phyloP scores from a whole-genome alignment of 2,888 invertebrate genomes.

The Orchesella flavescens region DNA sequence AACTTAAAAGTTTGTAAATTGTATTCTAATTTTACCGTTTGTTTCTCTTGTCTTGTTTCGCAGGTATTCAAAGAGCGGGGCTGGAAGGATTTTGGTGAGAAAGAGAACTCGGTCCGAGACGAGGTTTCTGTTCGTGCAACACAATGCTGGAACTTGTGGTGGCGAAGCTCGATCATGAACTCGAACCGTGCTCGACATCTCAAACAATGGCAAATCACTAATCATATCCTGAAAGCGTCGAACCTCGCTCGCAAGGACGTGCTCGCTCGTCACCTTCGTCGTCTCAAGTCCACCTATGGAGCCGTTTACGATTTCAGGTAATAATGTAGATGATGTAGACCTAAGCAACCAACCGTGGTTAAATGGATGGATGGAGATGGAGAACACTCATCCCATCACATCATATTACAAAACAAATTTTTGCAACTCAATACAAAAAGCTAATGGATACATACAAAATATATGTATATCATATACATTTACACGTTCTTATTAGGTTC shows the following conservation, averaged over 20 bases:
- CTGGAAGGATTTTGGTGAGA: slow-evolving; percentile 83
- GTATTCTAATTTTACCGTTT: neutral
- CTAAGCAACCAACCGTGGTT: too few relatives aligned
- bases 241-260: slow-evolving; percentile 90
- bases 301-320: slow-evolving; percentile 89
- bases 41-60: neutral
- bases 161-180: slow-evolving; percentile 86
- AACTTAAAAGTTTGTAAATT: too few relatives aligned
- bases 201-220: slow-evolving; percentile 85
- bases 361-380: too few relatives aligned
- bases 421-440: too few relatives aligned
- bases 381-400: too few relatives aligned
- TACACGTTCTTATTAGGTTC: too few relatives aligned
- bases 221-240: slow-evolving; percentile 88
- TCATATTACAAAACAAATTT: too few relatives aligned
- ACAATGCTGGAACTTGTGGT: slow-evolving; percentile 86
- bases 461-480: too few relatives aligned
- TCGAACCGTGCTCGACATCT: slow-evolving; percentile 80
- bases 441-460: too few relatives aligned
- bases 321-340: slow-evolving; percentile 50
- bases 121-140: slow-evolving; percentile 50
- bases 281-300: slow-evolving; percentile 88
- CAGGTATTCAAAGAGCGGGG: slow-evolving; percentile 86
- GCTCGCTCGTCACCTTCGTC: slow-evolving; percentile 83
- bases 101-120: slow-evolving; percentile 77